A percentile compares a stretch with the other conserved stretches of the same genome.
These are phyloP conservation scores for Orthosia gothica DNA, from an alignment of 2,888 invertebrate genomes.

Conservation along the genomic window DNA sequence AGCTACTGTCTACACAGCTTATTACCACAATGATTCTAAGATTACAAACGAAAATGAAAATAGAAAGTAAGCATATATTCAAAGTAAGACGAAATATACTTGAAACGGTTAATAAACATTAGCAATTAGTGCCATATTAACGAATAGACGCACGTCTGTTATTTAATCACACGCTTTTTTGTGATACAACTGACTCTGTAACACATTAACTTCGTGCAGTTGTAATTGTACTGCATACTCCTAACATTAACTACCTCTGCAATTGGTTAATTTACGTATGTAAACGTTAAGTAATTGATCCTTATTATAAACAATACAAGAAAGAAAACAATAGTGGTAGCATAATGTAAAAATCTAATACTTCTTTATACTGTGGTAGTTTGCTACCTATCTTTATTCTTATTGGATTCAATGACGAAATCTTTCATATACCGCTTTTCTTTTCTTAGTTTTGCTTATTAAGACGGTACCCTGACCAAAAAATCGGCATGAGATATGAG, in stretches of 20 bases:
- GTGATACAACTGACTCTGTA: slow-evolving; percentile 39
- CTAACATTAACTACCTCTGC: background rate
- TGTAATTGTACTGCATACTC: slow-evolving; percentile 24
- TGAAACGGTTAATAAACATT: slow-evolving; percentile 26
- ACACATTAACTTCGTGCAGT: slow-evolving; percentile 17
- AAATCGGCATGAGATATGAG: too few species aligned
- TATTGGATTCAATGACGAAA: background rate
- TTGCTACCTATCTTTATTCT: background rate
- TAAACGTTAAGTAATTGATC: slow-evolving; percentile 11
- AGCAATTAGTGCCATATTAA: slow-evolving; percentile 45
- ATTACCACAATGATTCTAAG: background rate
- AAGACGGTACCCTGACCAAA: too few species aligned
- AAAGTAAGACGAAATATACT: slow-evolving; percentile 31
- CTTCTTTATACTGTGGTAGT: background rate
- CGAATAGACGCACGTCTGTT: slow-evolving; percentile 38
- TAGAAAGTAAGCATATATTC: slow-evolving; percentile 44
- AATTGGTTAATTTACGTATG: slow-evolving; percentile 2
- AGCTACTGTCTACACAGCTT: background rate
- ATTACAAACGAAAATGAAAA: slow-evolving; percentile 37
- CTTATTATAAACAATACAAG: background rate
- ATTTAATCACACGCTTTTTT: slow-evolving; percentile 33
- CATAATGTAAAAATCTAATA: too few species aligned
- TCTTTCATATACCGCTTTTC: background rate
- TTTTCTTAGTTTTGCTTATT: too few species aligned
- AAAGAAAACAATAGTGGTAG: background rate